Conservation (phyloP, 1,140 invertebrate genomes). For the Marisa cornuarietis region DNA sequence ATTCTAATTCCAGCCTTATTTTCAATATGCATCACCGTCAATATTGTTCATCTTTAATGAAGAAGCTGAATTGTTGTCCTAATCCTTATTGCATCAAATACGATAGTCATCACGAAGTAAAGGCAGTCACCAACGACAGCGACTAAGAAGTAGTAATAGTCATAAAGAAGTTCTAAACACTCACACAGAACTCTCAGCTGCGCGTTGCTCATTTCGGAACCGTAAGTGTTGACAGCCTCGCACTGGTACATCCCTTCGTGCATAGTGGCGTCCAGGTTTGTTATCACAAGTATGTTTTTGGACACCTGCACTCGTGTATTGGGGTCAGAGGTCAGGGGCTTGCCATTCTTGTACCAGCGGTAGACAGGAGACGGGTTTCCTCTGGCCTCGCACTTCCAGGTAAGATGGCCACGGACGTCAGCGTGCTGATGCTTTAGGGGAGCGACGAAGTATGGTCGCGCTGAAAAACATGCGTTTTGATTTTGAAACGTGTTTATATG, state of each 20-base stretch:
- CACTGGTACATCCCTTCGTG: constrained; percentile 98
- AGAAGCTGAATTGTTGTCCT: too few relatives aligned
- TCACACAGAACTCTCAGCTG: constrained; percentile 79
- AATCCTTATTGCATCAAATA: too few relatives aligned
- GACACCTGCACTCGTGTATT: constrained; percentile 27
- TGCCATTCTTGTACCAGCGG: constrained; percentile 82
- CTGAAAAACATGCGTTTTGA: constrained; percentile 60
- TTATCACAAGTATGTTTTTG: constrained; percentile 40
- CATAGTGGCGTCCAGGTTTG: constrained; percentile 39
- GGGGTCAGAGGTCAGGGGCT: constrained; percentile 71
- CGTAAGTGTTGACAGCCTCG: constrained; percentile 87
- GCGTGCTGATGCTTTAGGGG: constrained; percentile 87
- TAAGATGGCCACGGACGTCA: constrained; percentile 82
- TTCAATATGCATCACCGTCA: too few relatives aligned
- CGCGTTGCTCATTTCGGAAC: constrained; percentile 85
- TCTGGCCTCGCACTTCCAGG: constrained; percentile 95
- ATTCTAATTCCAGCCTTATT: too few relatives aligned
- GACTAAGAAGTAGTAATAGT: constrained; percentile 55
- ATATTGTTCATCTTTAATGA: too few relatives aligned
- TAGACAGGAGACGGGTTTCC: constrained; percentile 93
- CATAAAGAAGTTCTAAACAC: constrained; percentile 85
- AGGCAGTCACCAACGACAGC: too few relatives aligned
- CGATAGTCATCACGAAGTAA: too few relatives aligned
- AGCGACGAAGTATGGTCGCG: constrained; percentile 91
- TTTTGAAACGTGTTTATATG: neutral